These are phyloP conservation scores for Drosophila baimaii DNA, from an alignment of 1,140 invertebrate genomes.

Conservation along the genomic window DNA sequence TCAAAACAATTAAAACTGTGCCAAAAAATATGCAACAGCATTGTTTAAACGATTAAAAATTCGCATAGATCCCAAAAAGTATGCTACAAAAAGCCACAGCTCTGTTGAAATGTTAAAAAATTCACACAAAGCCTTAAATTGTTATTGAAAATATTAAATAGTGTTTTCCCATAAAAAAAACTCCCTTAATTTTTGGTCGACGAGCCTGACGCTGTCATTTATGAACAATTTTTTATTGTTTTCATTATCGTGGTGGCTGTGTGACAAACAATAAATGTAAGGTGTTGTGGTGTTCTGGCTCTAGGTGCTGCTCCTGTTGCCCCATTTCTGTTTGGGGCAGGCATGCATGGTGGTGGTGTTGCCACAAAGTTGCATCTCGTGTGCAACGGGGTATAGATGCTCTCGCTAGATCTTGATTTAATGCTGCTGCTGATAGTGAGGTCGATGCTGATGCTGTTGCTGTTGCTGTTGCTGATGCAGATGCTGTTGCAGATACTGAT, in stretches of 20 bases:
- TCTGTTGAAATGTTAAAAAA: neutral
- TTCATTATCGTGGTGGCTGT: constrained; percentile 11
- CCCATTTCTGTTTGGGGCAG: constrained; percentile 15
- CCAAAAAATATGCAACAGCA: too few relatives aligned
- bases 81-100: too few relatives aligned
- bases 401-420: neutral
- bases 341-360: constrained; percentile 32
- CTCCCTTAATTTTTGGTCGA: neutral
- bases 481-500: too few relatives aligned
- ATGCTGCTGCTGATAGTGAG: too few relatives aligned
- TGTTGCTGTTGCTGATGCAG: neutral
- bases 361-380: constrained; percentile 8
- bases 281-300: constrained; percentile 5
- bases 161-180: neutral
- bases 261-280: neutral
- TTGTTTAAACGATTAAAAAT: too few relatives aligned
- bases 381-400: neutral
- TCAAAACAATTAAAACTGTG: too few relatives aligned
- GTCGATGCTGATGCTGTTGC: neutral
- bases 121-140: neutral
- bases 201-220: constrained; percentile 33
- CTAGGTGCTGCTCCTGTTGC: constrained; percentile 10
- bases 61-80: too few relatives aligned
- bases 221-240: constrained; percentile 61
- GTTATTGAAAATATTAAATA: neutral